Evolutionary conservation across 2,113 vertebrate genomes (phyloP).

Genomic region (Alethe castanea): DNA sequence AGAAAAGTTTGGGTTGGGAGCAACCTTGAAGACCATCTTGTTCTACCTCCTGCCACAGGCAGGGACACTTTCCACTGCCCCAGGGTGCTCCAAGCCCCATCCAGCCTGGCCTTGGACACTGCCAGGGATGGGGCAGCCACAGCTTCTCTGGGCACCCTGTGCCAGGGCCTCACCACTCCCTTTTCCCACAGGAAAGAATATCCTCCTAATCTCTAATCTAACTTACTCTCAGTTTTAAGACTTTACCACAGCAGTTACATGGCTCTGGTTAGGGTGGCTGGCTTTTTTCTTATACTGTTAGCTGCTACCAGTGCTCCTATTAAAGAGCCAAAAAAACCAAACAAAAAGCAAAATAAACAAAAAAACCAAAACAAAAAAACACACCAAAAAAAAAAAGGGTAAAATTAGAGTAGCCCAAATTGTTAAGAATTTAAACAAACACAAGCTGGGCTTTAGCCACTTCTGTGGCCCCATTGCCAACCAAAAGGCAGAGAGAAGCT

Average conservation of each 20-base stretch:
- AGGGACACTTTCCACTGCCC: background rate
- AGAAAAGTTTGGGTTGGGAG: background rate
- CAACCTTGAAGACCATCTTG: accelerated
- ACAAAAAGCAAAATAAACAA: too few species aligned
- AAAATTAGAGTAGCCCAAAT: background rate
- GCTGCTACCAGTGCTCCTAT: background rate
- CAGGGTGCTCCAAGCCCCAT: accelerated
- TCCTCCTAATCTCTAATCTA: background rate
- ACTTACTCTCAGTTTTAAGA: background rate
- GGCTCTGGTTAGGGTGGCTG: background rate
- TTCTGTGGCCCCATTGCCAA: background rate
- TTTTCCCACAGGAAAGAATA: background rate
- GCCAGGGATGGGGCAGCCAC: background rate
- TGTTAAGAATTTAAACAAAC: background rate
- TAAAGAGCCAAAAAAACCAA: too few species aligned
- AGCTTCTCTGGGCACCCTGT: background rate
- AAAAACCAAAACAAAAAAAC: too few species aligned
- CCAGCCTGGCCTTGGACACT: background rate
- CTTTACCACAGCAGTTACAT: background rate
- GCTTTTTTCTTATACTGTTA: background rate
- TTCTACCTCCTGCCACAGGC: background rate
- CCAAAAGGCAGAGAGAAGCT: background rate
- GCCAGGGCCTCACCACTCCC: background rate
- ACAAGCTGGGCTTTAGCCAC: background rate
- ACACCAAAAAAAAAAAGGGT: too few species aligned